Evolutionary conservation across 2,888 invertebrate species (phyloP).

Genomic region (Micropterix aruncella): DNA sequence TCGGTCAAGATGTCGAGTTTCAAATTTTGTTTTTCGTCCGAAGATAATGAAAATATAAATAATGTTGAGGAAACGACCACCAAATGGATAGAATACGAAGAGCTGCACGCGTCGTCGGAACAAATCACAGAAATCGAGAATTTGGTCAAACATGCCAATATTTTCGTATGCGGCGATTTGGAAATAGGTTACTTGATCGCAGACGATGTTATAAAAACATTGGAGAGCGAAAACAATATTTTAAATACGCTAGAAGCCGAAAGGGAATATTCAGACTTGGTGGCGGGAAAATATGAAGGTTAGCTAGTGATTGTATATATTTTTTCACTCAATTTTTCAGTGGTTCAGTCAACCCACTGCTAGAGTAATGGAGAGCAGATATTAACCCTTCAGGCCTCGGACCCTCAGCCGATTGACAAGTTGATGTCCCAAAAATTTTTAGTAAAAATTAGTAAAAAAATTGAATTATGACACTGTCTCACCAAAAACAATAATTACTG

Average conservation of each 20-base stretch:
- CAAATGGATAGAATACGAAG: slow-evolving; percentile 22
- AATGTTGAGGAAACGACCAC: not conserved
- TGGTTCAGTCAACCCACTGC: slow-evolving; percentile 1
- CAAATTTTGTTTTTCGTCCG: slow-evolving; percentile 7
- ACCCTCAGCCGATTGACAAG: too few relatives aligned
- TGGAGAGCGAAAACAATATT: not conserved
- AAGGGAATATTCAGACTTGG: slow-evolving; percentile 55
- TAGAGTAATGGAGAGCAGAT: too few relatives aligned
- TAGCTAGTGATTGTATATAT: slow-evolving; percentile 8
- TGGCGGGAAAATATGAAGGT: slow-evolving; percentile 73
- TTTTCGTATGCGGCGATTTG: slow-evolving; percentile 27
- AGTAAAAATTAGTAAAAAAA: too few relatives aligned
- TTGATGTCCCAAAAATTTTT: too few relatives aligned
- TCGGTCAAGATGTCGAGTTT: slow-evolving; percentile 4
- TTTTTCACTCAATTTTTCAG: not conserved
- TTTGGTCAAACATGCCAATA: slow-evolving; percentile 23
- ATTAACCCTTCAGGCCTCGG: too few relatives aligned
- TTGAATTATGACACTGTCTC: too few relatives aligned
- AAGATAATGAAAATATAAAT: too few relatives aligned
- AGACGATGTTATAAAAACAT: slow-evolving; percentile 17
- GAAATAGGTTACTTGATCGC: slow-evolving; percentile 33
- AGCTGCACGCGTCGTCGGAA: slow-evolving; percentile 19
- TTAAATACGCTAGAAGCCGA: slow-evolving; percentile 38
- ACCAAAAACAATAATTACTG: too few relatives aligned
- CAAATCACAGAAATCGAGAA: slow-evolving; percentile 21